A percentile compares a stretch with the other conserved stretches of the same genome.
These are phyloP conservation scores for Botia almorhae DNA, from an alignment of 2,797 vertebrate species.

Conservation along the genomic window DNA sequence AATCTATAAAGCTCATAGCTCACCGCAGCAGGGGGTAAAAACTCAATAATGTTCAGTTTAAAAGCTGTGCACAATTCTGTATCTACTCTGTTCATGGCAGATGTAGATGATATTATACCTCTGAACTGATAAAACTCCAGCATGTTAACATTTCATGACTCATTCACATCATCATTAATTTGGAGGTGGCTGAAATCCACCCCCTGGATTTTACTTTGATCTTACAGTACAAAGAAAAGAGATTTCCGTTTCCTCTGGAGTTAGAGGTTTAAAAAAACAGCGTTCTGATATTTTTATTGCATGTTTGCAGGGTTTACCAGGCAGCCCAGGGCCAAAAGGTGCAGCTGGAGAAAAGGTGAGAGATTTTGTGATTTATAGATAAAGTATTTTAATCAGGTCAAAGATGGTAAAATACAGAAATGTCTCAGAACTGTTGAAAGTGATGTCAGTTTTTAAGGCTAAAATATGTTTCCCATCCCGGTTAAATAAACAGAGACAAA, in stretches of 20 bases:
- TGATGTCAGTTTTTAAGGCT: no score
- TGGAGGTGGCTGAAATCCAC: not conserved
- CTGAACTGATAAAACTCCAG: constrained; percentile 5
- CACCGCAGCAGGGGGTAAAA: not conserved
- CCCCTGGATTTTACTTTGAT: constrained; percentile 20
- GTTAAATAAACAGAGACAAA: no score
- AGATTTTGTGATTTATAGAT: not conserved
- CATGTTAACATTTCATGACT: constrained; percentile 29
- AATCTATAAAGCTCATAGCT: not conserved
- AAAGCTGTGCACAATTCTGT: not conserved
- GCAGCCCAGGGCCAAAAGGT: constrained; percentile 88
- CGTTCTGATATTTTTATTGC: constrained; percentile 44
- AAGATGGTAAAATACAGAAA: not conserved
- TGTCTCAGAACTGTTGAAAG: not conserved
- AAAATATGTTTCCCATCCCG: no score
- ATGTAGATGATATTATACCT: constrained; percentile 9
- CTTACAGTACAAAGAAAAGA: constrained; percentile 9
- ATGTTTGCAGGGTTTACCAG: constrained; percentile 87
- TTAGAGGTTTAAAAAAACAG: not conserved
- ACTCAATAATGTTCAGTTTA: constrained; percentile 19
- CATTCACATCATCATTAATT: constrained; percentile 31
- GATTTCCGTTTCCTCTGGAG: constrained; percentile 15
- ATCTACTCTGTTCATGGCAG: constrained; percentile 4
- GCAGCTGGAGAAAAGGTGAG: constrained; percentile 86
- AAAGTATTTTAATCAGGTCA: not conserved